phyloP scores from a whole-genome alignment of 2,888 invertebrate species.

The Lomographa bimaculata region DNA sequence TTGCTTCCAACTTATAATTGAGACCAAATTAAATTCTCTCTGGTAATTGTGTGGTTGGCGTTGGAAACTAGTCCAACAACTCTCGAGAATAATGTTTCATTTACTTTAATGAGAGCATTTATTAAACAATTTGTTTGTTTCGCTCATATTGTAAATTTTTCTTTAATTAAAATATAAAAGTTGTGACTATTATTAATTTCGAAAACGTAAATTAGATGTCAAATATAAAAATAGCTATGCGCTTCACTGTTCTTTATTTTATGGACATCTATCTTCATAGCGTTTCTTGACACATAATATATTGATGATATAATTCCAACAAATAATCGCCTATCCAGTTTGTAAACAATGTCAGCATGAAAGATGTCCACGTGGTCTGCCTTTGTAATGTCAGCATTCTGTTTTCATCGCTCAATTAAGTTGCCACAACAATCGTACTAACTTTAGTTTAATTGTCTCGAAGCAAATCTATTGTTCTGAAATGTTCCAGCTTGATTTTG shows the following conservation, averaged over 20 bases:
- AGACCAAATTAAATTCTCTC: conserved; percentile 27
- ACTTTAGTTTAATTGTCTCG: conserved; percentile 26
- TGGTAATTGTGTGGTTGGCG: conserved; percentile 17
- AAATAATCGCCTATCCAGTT: no score
- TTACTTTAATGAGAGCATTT: conserved; percentile 12
- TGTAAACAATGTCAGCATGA: conserved; percentile 21
- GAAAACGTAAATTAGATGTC: no score
- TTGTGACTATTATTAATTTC: not conserved
- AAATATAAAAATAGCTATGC: no score
- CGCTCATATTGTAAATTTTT: not conserved
- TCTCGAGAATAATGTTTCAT: conserved; percentile 19
- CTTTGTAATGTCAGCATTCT: conserved; percentile 12
- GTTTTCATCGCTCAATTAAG: conserved; percentile 11
- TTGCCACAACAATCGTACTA: conserved; percentile 17
- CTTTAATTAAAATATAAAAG: not conserved
- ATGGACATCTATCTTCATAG: no score
- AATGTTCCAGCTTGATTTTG: conserved; percentile 36
- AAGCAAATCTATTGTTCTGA: conserved; percentile 36
- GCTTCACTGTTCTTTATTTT: no score
- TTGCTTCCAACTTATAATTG: conserved; percentile 32
- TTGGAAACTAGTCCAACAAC: conserved; percentile 20
- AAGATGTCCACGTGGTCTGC: conserved; percentile 33
- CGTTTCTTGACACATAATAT: no score
- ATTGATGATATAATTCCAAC: no score
- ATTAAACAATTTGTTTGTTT: conserved; percentile 12